These are phyloP conservation scores for Chlamydotis undulata DNA, from an alignment of 2,113 vertebrate genomes.

Conservation along the genomic window DNA sequence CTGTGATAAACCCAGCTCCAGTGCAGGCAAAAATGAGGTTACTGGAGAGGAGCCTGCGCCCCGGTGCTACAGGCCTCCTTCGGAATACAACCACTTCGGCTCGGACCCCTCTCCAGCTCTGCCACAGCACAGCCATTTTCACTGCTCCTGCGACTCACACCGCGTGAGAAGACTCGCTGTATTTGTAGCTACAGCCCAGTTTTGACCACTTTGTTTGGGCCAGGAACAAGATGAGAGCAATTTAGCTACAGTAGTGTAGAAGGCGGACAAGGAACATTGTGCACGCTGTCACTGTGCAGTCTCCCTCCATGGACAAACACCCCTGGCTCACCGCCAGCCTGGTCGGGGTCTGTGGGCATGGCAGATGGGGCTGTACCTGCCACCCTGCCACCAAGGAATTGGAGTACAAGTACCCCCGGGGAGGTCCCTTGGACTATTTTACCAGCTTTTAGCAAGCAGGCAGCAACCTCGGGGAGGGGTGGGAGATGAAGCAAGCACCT, in stretches of 20 bases:
- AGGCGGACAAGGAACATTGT: neutral
- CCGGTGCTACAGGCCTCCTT: neutral
- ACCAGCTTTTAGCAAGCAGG: neutral
- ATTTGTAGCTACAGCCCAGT: neutral
- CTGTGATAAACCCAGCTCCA: neutral
- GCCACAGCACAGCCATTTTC: neutral
- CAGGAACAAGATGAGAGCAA: accelerated
- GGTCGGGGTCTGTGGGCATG: accelerated
- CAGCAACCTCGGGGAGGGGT: neutral
- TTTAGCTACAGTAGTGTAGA: neutral
- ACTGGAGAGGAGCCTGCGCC: neutral
- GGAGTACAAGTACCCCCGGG: neutral
- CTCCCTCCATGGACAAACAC: neutral
- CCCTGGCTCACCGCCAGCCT: neutral
- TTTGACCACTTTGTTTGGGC: neutral
- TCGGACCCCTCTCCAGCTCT: neutral
- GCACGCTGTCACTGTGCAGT: neutral
- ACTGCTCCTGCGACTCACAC: neutral
- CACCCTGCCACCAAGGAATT: neutral
- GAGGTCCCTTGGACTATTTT: neutral
- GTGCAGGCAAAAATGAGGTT: neutral
- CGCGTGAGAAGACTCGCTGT: accelerated
- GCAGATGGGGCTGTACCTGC: neutral
- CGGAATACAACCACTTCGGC: neutral
- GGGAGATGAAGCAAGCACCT: neutral